A percentile compares a stretch with the other conserved stretches of the same genome.
Evolutionary conservation across 2,888 invertebrate genomes (phyloP).

Genomic region (Cryptocheilus praepositus): DNA sequence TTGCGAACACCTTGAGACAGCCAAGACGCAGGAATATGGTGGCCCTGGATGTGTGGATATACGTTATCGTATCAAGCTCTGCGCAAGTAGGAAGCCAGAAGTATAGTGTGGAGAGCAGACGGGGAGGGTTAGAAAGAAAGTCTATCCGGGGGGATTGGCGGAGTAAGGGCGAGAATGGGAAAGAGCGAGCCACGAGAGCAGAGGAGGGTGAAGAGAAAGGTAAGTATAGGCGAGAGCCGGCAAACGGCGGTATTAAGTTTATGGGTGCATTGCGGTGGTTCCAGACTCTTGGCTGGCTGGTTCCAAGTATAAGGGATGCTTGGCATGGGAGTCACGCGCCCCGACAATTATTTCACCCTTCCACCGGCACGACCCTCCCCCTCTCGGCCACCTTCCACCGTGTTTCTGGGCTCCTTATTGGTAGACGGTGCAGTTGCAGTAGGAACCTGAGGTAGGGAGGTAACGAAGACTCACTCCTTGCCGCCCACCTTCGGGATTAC

Average conservation of each 20-base stretch:
- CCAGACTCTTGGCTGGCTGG: slow-evolving; percentile 58
- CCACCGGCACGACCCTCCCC: slow-evolving; percentile 39
- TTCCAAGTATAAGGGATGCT: slow-evolving; percentile 59
- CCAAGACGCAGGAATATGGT: slow-evolving; percentile 30
- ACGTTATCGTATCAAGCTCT: slow-evolving; percentile 55
- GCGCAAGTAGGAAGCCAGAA: slow-evolving; percentile 37
- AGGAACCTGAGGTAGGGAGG: slow-evolving; percentile 26
- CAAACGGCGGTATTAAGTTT: slow-evolving; percentile 66
- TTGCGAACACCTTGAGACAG: slow-evolving; percentile 44
- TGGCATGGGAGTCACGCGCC: slow-evolving; percentile 70
- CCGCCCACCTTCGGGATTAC: slow-evolving; percentile 13
- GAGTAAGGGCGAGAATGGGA: slow-evolving; percentile 1
- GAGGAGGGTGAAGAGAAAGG: slow-evolving; percentile 21
- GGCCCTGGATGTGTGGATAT: slow-evolving; percentile 41
- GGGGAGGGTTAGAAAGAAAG: not conserved
- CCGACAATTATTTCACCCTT: slow-evolving; percentile 70
- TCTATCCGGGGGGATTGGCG: not conserved
- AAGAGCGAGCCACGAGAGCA: slow-evolving; percentile 25
- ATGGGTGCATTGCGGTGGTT: slow-evolving; percentile 71
- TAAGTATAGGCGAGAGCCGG: slow-evolving; percentile 47
- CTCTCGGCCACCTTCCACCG: slow-evolving; percentile 22
- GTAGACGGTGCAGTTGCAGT: slow-evolving; percentile 47
- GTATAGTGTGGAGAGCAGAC: slow-evolving; percentile 29
- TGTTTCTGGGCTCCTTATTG: slow-evolving; percentile 46
- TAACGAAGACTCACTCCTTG: slow-evolving; percentile 6